Evolutionary conservation across 2,888 invertebrate species (phyloP).

Genomic region (Rhagium mordax): DNA sequence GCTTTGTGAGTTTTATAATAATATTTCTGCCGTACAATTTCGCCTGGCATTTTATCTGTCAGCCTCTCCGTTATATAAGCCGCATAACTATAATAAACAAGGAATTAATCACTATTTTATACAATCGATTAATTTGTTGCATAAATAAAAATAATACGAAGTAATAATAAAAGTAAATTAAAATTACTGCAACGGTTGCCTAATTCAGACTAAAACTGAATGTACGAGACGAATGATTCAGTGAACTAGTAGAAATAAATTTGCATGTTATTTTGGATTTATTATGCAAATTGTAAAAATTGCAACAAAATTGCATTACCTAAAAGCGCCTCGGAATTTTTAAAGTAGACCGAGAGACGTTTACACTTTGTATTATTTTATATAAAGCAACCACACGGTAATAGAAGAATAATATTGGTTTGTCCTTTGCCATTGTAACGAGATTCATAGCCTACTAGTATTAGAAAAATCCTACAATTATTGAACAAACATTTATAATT

Average conservation of each 20-base stretch:
- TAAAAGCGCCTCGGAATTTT: background rate
- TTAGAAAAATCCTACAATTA: no score
- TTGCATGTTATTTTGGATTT: background rate
- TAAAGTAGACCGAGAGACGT: background rate
- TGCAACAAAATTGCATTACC: background rate
- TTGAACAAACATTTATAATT: no score
- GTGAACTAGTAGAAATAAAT: background rate
- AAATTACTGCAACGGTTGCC: background rate
- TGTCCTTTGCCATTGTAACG: no score
- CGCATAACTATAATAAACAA: background rate
- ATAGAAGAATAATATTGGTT: no score
- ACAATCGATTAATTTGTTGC: background rate
- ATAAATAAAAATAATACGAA: background rate
- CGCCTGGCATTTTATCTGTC: background rate
- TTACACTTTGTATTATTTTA: background rate
- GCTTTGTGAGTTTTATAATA: background rate
- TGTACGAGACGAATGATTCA: background rate
- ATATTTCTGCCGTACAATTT: background rate
- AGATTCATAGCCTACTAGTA: no score
- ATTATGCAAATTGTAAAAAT: background rate
- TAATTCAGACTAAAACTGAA: background rate
- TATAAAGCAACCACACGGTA: no score
- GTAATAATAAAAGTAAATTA: background rate
- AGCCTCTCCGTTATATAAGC: background rate
- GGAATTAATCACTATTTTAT: background rate